phyloP scores from a whole-genome alignment of 2,113 vertebrate genomes.

The Myrmophylax atrothorax region DNA sequence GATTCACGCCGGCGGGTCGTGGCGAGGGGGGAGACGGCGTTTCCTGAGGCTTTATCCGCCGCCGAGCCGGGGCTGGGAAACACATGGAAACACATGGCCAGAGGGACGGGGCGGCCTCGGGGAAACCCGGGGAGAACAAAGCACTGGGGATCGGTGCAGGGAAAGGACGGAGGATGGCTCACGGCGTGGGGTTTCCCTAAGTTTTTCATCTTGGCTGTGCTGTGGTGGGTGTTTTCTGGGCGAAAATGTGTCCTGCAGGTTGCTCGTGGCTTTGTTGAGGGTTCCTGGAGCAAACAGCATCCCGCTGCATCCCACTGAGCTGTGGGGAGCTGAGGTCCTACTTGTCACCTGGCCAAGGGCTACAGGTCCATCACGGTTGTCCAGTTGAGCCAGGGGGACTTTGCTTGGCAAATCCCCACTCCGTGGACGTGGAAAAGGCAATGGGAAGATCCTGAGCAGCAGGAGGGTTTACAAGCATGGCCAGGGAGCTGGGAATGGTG shows the following conservation, averaged over 20 bases:
- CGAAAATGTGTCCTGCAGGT: rapidly evolving
- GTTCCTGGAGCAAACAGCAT: neutral
- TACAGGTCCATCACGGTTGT: rapidly evolving
- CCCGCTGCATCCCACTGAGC: rapidly evolving
- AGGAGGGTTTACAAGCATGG: rapidly evolving
- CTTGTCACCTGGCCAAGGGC: rapidly evolving
- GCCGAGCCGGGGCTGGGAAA: neutral
- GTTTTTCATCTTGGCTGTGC: neutral
- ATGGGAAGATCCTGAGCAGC: neutral
- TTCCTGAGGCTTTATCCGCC: constrained; percentile 20
- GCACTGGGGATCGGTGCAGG: neutral
- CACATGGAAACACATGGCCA: neutral
- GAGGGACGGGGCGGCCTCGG: neutral
- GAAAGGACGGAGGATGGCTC: neutral
- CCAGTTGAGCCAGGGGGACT: rapidly evolving
- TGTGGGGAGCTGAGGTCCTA: rapidly evolving
- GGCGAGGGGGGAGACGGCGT: neutral
- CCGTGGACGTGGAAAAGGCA: rapidly evolving
- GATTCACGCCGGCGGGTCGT: neutral
- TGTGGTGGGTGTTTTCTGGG: rapidly evolving
- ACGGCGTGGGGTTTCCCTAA: rapidly evolving
- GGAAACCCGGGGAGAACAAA: neutral
- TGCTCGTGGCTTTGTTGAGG: neutral
- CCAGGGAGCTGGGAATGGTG: neutral
- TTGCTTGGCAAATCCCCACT: rapidly evolving